Conservation (phyloP, 2,888 invertebrate genomes). For the Cabera pusaria region DNA sequence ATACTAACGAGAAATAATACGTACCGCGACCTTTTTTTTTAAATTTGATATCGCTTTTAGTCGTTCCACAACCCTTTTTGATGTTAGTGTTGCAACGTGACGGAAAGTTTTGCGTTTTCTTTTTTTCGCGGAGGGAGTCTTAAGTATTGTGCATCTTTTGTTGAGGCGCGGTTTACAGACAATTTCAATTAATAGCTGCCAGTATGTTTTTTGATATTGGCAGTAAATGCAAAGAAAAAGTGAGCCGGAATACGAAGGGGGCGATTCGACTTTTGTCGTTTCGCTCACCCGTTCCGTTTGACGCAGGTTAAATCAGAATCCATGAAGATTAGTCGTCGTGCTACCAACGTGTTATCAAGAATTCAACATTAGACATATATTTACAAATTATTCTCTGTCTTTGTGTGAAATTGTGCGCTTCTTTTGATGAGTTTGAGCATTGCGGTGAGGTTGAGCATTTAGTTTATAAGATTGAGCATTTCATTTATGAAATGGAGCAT, state of each 20-base stretch:
- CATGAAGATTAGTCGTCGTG: slow-evolving; percentile 50
- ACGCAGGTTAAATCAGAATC: slow-evolving; percentile 82
- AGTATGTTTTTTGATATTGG: too few species aligned
- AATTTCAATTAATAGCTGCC: too few species aligned
- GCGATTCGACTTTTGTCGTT: slow-evolving; percentile 70
- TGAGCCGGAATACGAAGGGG: slow-evolving; percentile 76
- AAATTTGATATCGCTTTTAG: slow-evolving; percentile 50
- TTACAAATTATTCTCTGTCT: slow-evolving; percentile 9
- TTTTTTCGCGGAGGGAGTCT: slow-evolving; percentile 66
- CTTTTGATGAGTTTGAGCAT: too few species aligned
- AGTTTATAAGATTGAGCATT: too few species aligned
- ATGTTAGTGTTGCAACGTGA: slow-evolving; percentile 69
- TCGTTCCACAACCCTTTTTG: slow-evolving; percentile 79
- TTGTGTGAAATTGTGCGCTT: slow-evolving; percentile 6
- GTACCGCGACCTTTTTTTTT: slow-evolving; percentile 54
- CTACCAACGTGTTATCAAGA: slow-evolving; percentile 16
- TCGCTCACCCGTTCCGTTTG: slow-evolving; percentile 79
- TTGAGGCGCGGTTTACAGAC: slow-evolving; percentile 56
- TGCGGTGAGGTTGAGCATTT: too few species aligned
- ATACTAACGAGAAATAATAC: slow-evolving; percentile 75
- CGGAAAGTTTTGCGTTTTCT: slow-evolving; percentile 49
- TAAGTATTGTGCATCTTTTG: slow-evolving; percentile 81
- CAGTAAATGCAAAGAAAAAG: too few species aligned
- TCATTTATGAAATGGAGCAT: too few species aligned
- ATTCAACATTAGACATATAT: slow-evolving; percentile 18